Base-by-base conservation (phyloP, 1,140 invertebrate species). In the Phthorimaea operculella region DNA sequence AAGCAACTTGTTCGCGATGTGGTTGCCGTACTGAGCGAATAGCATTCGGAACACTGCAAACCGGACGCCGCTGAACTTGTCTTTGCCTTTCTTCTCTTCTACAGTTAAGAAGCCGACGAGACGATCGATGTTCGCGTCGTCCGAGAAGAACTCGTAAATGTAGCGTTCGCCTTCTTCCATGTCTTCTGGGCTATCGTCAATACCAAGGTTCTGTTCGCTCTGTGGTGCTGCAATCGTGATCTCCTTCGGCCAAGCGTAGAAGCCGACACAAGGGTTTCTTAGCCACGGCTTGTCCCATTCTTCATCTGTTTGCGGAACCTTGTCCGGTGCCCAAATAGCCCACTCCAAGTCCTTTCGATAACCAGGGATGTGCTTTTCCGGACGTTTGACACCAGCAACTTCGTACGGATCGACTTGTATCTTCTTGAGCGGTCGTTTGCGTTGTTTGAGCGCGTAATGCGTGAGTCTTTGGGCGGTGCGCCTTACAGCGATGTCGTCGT, bases 11-110 rank as follows among this genome's bases (percentile, higher is more conserved):
- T 87, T 74, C 4, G 94, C 64, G 47, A 92, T 86, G 8, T 79
- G 74, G 57, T 90, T 89, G 11, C 94, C 94, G 83, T 90, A 93
- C 61, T 94, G 94, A 2, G 92, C 84, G 79, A 97, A 96, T 6
- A 97, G 61, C 72, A 92, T 90, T 86, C 93, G 93, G 65, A 94
- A 95, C 15, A 96, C 66, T 2, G 87, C 78, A 74, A 90, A 92
- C 36, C 90, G 83, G 36, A 87, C 87, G 4, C 78, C 83, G 68
- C 89, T 90, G 65, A 96, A 96, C 72, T 92, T 92, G 62, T 96
- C 94, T 48, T 90, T 90, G 17, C 92, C 93, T 73, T 96, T 96
- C 64, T 93, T 92, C 63, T 97, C 95, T 68, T 98, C 96, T 3
- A 97, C 85, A 1, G 93, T 92, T 28, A 93, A 87, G 75, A 91